Evolutionary conservation across 2,797 vertebrate species (phyloP).

Genomic region (Scolopax rusticola): DNA sequence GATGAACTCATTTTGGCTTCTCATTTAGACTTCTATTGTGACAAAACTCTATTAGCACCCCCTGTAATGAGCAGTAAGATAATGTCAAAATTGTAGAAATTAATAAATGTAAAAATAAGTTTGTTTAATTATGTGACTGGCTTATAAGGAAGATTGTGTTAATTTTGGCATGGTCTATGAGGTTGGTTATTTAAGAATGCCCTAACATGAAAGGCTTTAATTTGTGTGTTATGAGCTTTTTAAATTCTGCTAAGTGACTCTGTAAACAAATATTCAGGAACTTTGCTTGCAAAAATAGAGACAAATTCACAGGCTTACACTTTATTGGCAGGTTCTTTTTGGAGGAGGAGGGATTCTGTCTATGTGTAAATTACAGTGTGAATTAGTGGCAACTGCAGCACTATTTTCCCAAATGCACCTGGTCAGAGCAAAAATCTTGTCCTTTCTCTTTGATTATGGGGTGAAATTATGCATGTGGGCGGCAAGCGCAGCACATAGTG

Average conservation of each 20-base stretch:
- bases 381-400: neutral
- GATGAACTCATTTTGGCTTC: conserved; percentile 10
- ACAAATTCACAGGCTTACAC: neutral
- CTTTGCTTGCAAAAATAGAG: neutral
- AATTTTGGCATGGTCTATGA: neutral
- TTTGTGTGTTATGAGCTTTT: neutral
- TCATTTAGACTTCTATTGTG: conserved; percentile 22
- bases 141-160: neutral
- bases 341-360: neutral
- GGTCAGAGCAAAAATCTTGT: neutral
- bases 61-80: neutral
- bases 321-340: neutral
- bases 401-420: neutral
- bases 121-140: neutral
- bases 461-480: neutral
- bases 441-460: neutral
- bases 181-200: neutral
- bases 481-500: neutral
- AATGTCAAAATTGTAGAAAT: neutral
- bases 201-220: neutral
- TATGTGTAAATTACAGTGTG: neutral
- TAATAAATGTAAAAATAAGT: neutral
- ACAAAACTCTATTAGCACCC: neutral
- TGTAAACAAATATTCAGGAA: neutral
- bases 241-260: neutral